These are phyloP conservation scores for Branchipolynoe longqiensis DNA, from an alignment of 2,888 invertebrate genomes.

Conservation along the genomic window DNA sequence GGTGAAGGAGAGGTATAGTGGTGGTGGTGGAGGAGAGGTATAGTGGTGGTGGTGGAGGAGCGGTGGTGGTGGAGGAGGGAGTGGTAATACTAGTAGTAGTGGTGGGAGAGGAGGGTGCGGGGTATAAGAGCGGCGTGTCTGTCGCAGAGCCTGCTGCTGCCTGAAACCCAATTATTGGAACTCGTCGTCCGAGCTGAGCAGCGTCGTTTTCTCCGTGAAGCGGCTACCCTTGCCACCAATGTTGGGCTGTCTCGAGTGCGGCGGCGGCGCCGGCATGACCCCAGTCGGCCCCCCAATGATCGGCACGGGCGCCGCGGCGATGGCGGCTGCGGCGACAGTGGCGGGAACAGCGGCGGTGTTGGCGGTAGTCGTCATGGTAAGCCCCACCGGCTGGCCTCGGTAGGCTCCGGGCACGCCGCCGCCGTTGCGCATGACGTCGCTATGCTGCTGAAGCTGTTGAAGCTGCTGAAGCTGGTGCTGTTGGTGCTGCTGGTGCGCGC, in stretches of 20 bases:
- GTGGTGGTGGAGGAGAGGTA: neutral
- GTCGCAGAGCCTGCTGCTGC: conserved; percentile 19
- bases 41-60: neutral
- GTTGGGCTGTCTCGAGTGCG: conserved; percentile 42
- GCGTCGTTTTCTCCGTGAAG: conserved; percentile 97
- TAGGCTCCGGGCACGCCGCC: neutral
- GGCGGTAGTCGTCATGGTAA: conserved; percentile 58
- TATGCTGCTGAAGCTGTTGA: too few species aligned
- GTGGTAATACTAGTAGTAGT: neutral
- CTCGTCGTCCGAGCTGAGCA: conserved; percentile 97
- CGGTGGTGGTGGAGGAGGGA: neutral
- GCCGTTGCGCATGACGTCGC: conserved; percentile 48
- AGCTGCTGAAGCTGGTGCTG: conserved; percentile 65
- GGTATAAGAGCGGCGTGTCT: neutral
- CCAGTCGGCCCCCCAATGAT: conserved; percentile 45
- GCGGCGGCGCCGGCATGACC: conserved; percentile 33
- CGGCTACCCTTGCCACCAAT: conserved; percentile 81
- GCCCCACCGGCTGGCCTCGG: neutral
- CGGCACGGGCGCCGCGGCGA: conserved; percentile 55
- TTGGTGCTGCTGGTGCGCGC: conserved; percentile 16
- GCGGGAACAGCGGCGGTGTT: neutral
- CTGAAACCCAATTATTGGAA: conserved; percentile 85
- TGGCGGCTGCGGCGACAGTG: too few species aligned
- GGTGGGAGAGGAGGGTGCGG: neutral
- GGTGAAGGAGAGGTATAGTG: neutral